phyloP scores from a whole-genome alignment of 1,140 invertebrate genomes.

The Adelges cooleyi region DNA sequence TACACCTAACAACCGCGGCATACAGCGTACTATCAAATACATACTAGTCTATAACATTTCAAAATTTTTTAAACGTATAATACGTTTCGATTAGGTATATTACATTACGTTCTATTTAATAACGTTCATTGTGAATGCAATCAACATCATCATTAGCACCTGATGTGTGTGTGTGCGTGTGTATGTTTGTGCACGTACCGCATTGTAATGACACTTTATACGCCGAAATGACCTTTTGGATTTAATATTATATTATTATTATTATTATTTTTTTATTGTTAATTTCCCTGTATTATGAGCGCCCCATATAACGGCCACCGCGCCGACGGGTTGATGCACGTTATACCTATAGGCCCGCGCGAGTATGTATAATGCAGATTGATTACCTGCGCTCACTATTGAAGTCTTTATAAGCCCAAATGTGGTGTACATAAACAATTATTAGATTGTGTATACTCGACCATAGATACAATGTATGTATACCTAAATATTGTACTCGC shows the following conservation, averaged over 20 bases:
- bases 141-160: slow-evolving; percentile 23
- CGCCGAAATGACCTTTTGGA: neutral
- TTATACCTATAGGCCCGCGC: neutral
- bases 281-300: too few relatives aligned
- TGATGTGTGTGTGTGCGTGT: too few relatives aligned
- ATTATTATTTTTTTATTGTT: too few relatives aligned
- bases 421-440: slow-evolving; percentile 5
- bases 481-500: neutral
- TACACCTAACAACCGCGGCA: too few relatives aligned
- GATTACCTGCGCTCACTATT: slow-evolving; percentile 8
- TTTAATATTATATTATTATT: neutral
- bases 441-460: neutral
- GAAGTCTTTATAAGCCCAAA: slow-evolving; percentile 10
- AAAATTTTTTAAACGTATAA: too few relatives aligned
- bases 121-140: neutral
- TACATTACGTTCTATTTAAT: too few relatives aligned
- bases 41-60: too few relatives aligned
- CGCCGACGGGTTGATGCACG: slow-evolving; percentile 5
- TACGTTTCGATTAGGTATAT: too few relatives aligned
- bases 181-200: neutral
- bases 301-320: neutral
- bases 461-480: too few relatives aligned
- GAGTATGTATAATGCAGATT: slow-evolving; percentile 9
- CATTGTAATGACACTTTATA: neutral
- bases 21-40: too few relatives aligned